These are phyloP conservation scores for Epizoanthus scotinus DNA, from an alignment of 92 coral and sea anemone species.

Conservation along the genomic window DNA sequence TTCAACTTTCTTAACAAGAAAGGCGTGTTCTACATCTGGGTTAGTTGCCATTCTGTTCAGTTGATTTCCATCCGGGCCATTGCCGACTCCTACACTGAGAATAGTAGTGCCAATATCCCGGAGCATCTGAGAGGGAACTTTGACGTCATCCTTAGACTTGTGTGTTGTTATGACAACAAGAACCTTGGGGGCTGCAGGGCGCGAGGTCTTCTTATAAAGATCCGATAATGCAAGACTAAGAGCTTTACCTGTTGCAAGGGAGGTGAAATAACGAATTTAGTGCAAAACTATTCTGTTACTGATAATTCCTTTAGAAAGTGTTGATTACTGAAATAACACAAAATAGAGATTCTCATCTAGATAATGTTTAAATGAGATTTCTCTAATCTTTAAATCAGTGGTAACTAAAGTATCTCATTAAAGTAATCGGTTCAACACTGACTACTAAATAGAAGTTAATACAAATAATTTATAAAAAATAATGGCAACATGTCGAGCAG, in stretches of 20 bases:
- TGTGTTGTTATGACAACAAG: slow-evolving; percentile 12
- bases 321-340: too few species aligned
- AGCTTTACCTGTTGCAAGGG: slow-evolving; percentile 27
- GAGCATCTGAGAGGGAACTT: slow-evolving; percentile 16
- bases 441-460: too few species aligned
- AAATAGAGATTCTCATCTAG: too few species aligned
- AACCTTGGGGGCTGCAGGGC: slow-evolving; percentile 11
- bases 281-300: too few species aligned
- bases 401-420: too few species aligned
- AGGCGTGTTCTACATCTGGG: slow-evolving; percentile 17
- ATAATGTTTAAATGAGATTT: too few species aligned
- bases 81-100: slow-evolving; percentile 30
- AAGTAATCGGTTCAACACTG: too few species aligned
- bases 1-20: slow-evolving; percentile 14
- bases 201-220: slow-evolving; percentile 4
- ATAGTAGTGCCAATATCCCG: slow-evolving; percentile 20
- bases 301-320: too few species aligned
- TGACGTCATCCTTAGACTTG: slow-evolving; percentile 24
- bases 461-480: too few species aligned
- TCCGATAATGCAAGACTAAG: slow-evolving; percentile 3
- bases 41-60: slow-evolving; percentile 7
- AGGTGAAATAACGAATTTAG: too few species aligned
- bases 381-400: too few species aligned
- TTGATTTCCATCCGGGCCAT: slow-evolving; percentile 6
- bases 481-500: too few species aligned